Percentiles rank a stretch among this genome's conserved stretches.
Evolutionary conservation across 2,888 invertebrate species (phyloP).

Genomic region (Osmoderma eremita): DNA sequence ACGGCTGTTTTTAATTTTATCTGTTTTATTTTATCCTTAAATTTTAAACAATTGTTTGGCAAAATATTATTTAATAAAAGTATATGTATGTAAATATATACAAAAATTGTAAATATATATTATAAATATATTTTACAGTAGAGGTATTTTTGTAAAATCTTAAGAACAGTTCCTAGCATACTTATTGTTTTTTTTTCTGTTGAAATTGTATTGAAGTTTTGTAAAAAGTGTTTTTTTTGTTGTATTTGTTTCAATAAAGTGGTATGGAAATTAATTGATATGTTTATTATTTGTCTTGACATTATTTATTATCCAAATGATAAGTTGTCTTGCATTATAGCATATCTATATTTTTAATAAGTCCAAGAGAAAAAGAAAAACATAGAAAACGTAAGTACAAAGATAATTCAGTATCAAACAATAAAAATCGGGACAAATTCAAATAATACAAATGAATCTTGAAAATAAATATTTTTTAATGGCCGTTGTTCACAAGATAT

Average conservation of each 20-base stretch:
- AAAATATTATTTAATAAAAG: constrained; percentile 28
- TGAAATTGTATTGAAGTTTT: constrained; percentile 42
- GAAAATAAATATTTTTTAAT: too few species aligned
- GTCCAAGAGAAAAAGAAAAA: too few species aligned
- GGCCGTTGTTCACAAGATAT: too few species aligned
- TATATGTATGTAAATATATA: constrained; percentile 28
- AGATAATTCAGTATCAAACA: too few species aligned
- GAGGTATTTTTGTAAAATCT: constrained; percentile 42
- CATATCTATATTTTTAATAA: too few species aligned
- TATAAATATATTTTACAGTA: constrained; percentile 43
- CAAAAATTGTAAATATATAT: constrained; percentile 29
- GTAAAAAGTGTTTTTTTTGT: constrained; percentile 41
- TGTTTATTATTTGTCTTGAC: constrained; percentile 13
- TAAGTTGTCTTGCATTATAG: constrained; percentile 23
- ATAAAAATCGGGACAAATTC: too few species aligned
- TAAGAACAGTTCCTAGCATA: constrained; percentile 42
- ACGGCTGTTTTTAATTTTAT: constrained; percentile 29
- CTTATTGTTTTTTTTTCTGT: constrained; percentile 37
- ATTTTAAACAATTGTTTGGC: constrained; percentile 10
- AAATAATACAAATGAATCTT: too few species aligned
- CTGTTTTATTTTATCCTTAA: constrained; percentile 23
- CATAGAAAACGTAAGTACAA: too few species aligned
- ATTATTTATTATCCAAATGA: not conserved
- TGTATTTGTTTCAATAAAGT: constrained; percentile 42
- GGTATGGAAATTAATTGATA: constrained; percentile 39